Conservation (phyloP, 2,797 vertebrate species). For the Cynodonichthys magdalenae region DNA sequence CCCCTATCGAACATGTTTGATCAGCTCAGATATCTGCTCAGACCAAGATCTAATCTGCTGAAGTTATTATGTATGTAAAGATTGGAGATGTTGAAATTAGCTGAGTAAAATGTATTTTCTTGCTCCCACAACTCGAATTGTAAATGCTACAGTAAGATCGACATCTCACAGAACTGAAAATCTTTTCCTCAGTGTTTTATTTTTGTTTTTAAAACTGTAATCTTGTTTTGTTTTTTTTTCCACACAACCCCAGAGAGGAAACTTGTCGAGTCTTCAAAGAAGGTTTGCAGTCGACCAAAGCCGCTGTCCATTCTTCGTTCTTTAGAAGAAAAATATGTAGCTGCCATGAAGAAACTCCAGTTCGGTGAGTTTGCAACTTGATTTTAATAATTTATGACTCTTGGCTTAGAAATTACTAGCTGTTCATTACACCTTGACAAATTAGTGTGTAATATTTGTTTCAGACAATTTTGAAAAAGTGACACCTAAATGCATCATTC, state of each 20-base stretch:
- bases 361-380: constrained; percentile 86
- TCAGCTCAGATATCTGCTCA: too few species aligned
- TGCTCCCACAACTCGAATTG: too few species aligned
- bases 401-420: not conserved
- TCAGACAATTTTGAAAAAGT: not conserved
- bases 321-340: constrained; percentile 95
- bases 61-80: too few species aligned
- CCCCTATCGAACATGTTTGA: too few species aligned
- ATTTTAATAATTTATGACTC: not conserved
- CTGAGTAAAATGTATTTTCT: too few species aligned
- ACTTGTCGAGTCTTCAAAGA: constrained; percentile 92
- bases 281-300: constrained; percentile 88
- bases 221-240: not conserved
- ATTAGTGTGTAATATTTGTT: not conserved
- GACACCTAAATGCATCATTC: not conserved
- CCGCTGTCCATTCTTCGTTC: constrained; percentile 92
- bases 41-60: too few species aligned
- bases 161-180: too few species aligned
- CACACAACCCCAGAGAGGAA: constrained; percentile 86
- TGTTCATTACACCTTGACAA: not conserved
- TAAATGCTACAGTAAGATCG: too few species aligned
- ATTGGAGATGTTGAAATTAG: too few species aligned
- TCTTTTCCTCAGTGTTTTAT: too few species aligned
- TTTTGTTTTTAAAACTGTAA: not conserved
- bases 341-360: constrained; percentile 97